Percentiles rank a stretch among this genome's conserved stretches.
These are phyloP conservation scores for Spilarctia lutea DNA, from an alignment of 2,888 invertebrate species.

Conservation along the genomic window DNA sequence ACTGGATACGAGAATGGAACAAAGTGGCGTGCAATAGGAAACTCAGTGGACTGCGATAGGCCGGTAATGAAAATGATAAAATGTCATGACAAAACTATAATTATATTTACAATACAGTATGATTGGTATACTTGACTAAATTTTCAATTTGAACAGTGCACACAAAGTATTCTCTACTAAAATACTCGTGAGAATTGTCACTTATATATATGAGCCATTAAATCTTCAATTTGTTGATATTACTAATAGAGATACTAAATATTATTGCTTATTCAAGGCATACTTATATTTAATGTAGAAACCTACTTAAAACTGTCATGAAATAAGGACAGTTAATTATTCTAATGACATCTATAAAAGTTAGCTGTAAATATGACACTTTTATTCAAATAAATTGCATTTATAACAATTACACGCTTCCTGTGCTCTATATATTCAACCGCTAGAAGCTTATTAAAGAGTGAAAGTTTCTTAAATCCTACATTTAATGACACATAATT, in stretches of 20 bases:
- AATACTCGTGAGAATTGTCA: not conserved
- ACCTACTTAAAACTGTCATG: not conserved
- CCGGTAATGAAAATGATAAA: too few species aligned
- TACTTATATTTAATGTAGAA: not conserved
- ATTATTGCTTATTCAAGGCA: not conserved
- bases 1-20: too few species aligned
- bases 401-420: slow-evolving; percentile 7
- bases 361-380: not conserved
- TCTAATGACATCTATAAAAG: not conserved
- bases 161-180: not conserved
- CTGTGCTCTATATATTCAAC: slow-evolving; percentile 4
- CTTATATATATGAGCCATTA: not conserved
- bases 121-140: not conserved
- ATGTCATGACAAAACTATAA: not conserved
- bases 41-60: too few species aligned
- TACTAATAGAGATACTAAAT: not conserved
- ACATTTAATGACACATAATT: slow-evolving; percentile 13
- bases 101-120: not conserved
- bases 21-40: too few species aligned
- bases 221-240: not conserved
- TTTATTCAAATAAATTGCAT: not conserved
- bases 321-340: not conserved
- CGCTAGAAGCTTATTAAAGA: slow-evolving; percentile 16
- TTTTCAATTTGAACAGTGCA: not conserved
- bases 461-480: slow-evolving; percentile 9